Evolutionary conservation across 2,113 vertebrate species (phyloP).

Genomic region (Casuarius casuarius): DNA sequence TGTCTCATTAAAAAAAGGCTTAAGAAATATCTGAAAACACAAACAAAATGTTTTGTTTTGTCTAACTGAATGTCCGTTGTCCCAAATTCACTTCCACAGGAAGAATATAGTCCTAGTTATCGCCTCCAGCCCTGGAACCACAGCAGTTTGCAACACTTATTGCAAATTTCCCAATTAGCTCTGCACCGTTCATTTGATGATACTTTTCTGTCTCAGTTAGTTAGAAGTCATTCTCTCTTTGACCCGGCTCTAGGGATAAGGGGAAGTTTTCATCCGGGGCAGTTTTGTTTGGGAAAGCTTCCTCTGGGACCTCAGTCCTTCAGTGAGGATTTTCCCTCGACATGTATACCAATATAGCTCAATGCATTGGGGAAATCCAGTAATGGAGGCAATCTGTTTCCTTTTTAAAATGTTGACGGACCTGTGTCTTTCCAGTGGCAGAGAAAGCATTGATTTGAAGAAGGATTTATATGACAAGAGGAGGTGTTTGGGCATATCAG

Average conservation of each 20-base stretch:
- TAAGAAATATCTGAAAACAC: not conserved
- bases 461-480: not conserved
- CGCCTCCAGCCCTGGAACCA: not conserved
- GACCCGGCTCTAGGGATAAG: not conserved
- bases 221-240: not conserved
- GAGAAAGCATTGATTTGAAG: not conserved
- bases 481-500: not conserved
- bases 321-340: not conserved
- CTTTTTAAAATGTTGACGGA: not conserved
- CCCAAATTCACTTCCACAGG: not conserved
- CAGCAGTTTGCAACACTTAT: not conserved
- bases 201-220: not conserved
- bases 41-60: constrained; percentile 18
- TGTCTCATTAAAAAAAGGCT: not conserved
- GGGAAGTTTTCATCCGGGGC: too few relatives aligned
- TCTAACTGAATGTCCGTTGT: not conserved
- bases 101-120: not conserved
- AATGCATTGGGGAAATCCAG: not conserved
- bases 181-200: not conserved
- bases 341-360: not conserved
- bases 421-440: not conserved
- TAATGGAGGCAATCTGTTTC: not conserved
- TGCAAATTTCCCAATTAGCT: not conserved
- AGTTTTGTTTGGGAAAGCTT: not conserved
- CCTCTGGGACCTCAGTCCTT: not conserved